Evolutionary conservation across 2,888 invertebrate genomes (phyloP).

Genomic region (Caenorhabditis uteleia): DNA sequence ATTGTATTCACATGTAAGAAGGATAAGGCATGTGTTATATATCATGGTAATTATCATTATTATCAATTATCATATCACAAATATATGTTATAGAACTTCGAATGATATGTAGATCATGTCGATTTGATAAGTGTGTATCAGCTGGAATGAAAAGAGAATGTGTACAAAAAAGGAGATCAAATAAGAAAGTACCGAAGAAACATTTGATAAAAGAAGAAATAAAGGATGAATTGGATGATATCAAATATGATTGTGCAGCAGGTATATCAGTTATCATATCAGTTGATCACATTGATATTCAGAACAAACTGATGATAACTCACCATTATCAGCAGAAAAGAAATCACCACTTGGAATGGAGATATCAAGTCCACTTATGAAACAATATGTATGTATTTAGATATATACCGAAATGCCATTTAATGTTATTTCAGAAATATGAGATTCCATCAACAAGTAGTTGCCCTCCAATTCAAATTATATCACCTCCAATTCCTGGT

Average conservation of each 20-base stretch:
- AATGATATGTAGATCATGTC: constrained; percentile 56
- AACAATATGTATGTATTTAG: constrained; percentile 14
- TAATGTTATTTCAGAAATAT: neutral
- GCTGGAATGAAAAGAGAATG: constrained; percentile 54
- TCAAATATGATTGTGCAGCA: constrained; percentile 14
- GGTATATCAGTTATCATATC: neutral
- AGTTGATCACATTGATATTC: neutral
- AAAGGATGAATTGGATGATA: constrained; percentile 18
- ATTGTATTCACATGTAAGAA: constrained; percentile 53
- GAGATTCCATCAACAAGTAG: neutral
- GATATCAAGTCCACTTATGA: constrained; percentile 6
- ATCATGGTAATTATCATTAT: constrained; percentile 39
- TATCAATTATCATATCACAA: neutral
- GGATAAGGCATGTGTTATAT: constrained; percentile 42
- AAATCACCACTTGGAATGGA: constrained; percentile 25
- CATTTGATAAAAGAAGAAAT: constrained; percentile 24
- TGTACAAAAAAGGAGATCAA: constrained; percentile 36
- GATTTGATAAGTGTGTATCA: constrained; percentile 50
- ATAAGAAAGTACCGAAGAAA: constrained; percentile 35
- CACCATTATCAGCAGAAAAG: constrained; percentile 26
- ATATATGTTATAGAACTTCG: constrained; percentile 44
- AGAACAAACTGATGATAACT: constrained; percentile 17
- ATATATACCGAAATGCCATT: neutral
- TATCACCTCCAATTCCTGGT: too few relatives aligned
- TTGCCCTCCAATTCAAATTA: too few relatives aligned